Evolutionary conservation across 2,888 invertebrate genomes (phyloP).

Genomic region (Heliothis peltigera): DNA sequence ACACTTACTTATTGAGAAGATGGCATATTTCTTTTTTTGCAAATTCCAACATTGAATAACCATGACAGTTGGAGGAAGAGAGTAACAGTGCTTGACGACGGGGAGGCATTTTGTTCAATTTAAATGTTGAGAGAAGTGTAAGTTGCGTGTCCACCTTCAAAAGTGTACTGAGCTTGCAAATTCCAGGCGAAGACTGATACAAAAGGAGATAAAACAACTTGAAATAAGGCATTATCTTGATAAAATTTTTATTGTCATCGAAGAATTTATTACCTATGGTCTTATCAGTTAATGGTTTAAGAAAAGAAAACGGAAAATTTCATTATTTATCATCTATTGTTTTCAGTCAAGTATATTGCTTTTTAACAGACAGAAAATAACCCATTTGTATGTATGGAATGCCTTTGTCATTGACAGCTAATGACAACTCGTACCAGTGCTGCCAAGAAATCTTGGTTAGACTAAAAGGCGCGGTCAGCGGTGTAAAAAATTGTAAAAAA

Average conservation of each 20-base stretch:
- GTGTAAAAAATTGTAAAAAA: too few species aligned
- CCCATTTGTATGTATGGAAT: conserved; percentile 13
- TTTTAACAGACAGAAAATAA: conserved; percentile 7
- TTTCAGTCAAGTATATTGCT: background rate
- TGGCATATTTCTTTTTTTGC: conserved; percentile 91
- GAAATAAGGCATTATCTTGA: conserved; percentile 53
- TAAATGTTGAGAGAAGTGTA: conserved; percentile 6
- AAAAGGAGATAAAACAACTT: conserved; percentile 43
- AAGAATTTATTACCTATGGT: conserved; percentile 29
- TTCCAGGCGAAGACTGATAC: conserved; percentile 22
- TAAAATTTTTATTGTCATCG: conserved; percentile 43
- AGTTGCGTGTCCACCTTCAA: conserved; percentile 26
- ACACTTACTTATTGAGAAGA: conserved; percentile 90
- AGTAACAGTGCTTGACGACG: conserved; percentile 90
- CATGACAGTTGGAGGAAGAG: conserved; percentile 93
- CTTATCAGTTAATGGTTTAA: conserved; percentile 45
- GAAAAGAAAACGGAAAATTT: conserved; percentile 4
- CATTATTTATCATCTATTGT: conserved; percentile 5
- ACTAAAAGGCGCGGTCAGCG: too few species aligned
- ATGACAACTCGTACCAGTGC: too few species aligned
- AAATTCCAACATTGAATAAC: conserved; percentile 91
- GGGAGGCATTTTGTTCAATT: conserved; percentile 48
- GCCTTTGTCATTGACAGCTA: background rate
- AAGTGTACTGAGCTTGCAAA: conserved; percentile 10
- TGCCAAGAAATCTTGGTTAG: too few species aligned